A percentile compares a stretch with the other conserved stretches of the same genome.
phyloP scores from a whole-genome alignment of 2,797 vertebrate genomes.

The Sorex maritimensis region DNA sequence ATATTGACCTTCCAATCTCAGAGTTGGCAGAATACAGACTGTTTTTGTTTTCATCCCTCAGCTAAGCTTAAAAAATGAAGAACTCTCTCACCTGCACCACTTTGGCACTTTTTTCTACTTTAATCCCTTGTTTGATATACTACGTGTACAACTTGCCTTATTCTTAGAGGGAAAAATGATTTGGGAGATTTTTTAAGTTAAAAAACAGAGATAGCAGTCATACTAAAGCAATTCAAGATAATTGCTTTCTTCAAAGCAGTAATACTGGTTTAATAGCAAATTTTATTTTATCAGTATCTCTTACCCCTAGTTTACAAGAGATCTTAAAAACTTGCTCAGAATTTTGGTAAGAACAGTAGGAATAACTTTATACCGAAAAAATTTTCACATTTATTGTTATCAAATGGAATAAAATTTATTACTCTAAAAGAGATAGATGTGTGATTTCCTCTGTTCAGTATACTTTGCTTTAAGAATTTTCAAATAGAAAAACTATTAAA shows the following conservation, averaged over 20 bases:
- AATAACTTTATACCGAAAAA: neutral
- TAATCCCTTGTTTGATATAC: slow-evolving; percentile 20
- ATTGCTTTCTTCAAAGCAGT: slow-evolving; percentile 4
- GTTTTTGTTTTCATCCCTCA: slow-evolving; percentile 19
- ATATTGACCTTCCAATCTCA: neutral
- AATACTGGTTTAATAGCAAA: slow-evolving; percentile 8
- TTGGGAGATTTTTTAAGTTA: slow-evolving; percentile 25
- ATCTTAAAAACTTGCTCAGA: slow-evolving; percentile 42
- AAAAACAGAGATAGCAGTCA: neutral
- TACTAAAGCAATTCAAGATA: neutral
- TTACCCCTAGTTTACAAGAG: slow-evolving; percentile 2
- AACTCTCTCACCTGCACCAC: neutral
- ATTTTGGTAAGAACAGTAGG: neutral
- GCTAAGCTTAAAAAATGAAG: neutral
- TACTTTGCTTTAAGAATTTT: neutral
- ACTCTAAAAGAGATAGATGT: neutral
- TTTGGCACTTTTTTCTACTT: neutral
- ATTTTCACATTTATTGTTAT: neutral
- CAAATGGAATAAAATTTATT: neutral
- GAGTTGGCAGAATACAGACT: neutral
- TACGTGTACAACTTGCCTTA: neutral
- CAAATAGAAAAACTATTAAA: neutral
- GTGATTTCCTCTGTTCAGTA: neutral
- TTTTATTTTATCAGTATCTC: neutral
- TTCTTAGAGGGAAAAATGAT: neutral